Evolutionary conservation across 2,797 vertebrate species (phyloP), one percentile per base, ranked within the genome.

Genomic region (Thripadectes ignobilis): DNA sequence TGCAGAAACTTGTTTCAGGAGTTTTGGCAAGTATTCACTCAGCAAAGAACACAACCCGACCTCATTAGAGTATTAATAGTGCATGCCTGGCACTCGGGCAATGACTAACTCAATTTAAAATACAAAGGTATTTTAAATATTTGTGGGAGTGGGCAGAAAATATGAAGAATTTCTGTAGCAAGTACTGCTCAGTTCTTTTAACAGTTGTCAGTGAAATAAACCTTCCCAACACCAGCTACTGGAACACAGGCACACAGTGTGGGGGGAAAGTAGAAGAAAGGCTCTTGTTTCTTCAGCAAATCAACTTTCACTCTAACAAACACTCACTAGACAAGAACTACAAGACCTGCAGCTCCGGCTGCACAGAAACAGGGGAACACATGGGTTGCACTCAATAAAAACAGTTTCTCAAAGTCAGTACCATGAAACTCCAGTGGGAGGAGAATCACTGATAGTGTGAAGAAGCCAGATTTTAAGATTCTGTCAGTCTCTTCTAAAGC

Each of bases 1-100:
- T 93, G 43, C 83, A 93, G 77, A 79, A 95, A 82, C 76, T 82
- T 58, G 39, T 71, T 93, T 86, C 65, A 46, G 45, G 72, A 89
- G 77, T 85, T 94, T 54, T 93, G 93, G 91, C 94, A 92, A 93
- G 86, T 63, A 87, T 49, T 87, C 74, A 15, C 71, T 15, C 80
- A 29, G 77, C 13, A 67, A 86, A 76, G 74, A 92, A 65, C 78
- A 94, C 75, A 93, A 91, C 88, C 86, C 85, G 92, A 95, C 83
- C 89, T 93, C 94, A 95, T 71, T 72, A 74, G 67, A 34, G 86
- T 93, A 96, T 94, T 96, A 96, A 95, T 95, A 97, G 94, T 68
- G 88, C 23, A 4, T 14, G 81, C 63, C 86, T 73, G 49, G 93
- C 77, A 87, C 92, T 73, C 15, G 80, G 84, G 91, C 88, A 87